Percentiles rank a stretch among this genome's conserved stretches.
Conservation (phyloP, 2,797 vertebrate genomes). For the Danio aesculapii region DNA sequence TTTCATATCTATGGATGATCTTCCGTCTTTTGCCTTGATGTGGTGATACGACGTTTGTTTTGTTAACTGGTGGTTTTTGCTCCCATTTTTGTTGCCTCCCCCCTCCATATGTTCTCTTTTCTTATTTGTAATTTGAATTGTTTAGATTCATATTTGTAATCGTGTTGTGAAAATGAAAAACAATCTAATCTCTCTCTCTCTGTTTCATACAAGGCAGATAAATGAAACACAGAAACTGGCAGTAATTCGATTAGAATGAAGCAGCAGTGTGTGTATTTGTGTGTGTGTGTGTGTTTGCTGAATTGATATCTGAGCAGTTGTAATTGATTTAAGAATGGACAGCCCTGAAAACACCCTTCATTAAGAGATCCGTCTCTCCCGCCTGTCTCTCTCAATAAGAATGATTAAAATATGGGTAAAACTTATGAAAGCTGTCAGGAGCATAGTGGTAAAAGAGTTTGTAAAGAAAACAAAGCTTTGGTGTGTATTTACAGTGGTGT, state of each 20-base stretch:
- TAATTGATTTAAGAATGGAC: constrained; percentile 13
- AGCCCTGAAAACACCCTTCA: constrained; percentile 17
- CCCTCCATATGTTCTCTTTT: no score
- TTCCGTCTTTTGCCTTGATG: not conserved
- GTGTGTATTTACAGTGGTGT: no score
- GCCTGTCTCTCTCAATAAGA: not conserved
- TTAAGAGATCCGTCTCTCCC: constrained; percentile 5
- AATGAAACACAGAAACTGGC: constrained; percentile 93
- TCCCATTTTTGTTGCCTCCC: not conserved
- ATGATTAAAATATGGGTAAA: no score
- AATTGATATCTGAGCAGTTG: constrained; percentile 39
- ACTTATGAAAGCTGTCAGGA: not conserved
- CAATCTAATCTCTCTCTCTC: not conserved
- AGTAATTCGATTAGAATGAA: constrained; percentile 88
- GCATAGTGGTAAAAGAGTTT: no score
- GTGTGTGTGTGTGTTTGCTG: constrained; percentile 34
- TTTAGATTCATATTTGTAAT: not conserved
- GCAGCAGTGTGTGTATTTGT: constrained; percentile 17
- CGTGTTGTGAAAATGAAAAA: not conserved
- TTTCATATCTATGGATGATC: not conserved
- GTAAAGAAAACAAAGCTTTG: no score
- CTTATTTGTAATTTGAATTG: not conserved
- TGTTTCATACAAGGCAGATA: constrained; percentile 78
- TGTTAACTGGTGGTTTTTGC: no score
- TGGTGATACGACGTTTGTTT: not conserved